A percentile compares a stretch with the other conserved stretches of the same genome.
Evolutionary conservation across 2,888 invertebrate genomes (phyloP).

Genomic region (Isoperla grammatica): DNA sequence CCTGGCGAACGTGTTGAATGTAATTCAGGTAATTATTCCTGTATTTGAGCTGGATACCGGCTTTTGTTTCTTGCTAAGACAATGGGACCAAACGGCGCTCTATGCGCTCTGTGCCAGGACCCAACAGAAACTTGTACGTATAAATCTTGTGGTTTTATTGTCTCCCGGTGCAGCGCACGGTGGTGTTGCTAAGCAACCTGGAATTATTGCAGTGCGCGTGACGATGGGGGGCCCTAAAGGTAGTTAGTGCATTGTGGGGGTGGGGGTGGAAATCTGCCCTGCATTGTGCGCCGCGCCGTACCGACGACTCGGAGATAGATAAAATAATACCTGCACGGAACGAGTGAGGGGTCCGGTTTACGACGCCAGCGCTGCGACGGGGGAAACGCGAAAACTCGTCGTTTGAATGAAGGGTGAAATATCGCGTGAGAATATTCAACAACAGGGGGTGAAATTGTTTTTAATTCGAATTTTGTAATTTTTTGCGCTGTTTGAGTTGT

Average conservation of each 20-base stretch:
- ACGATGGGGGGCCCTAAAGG: constrained; percentile 1
- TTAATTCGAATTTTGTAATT: background rate
- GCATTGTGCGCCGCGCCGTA: background rate
- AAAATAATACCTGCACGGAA: background rate
- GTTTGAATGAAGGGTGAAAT: too few species aligned
- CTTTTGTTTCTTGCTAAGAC: constrained; percentile 1
- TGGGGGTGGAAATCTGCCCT: background rate
- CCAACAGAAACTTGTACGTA: constrained; percentile 10
- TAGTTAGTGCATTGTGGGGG: background rate
- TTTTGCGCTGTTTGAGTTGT: background rate
- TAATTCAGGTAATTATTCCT: constrained; percentile 19
- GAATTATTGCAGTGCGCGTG: constrained; percentile 11
- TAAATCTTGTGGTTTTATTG: constrained; percentile 18
- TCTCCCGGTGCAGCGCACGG: background rate
- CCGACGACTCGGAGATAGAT: background rate
- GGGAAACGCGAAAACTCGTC: background rate
- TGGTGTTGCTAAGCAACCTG: constrained; percentile 9
- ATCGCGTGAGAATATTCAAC: too few species aligned
- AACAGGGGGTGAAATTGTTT: too few species aligned
- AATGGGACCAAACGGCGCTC: constrained; percentile 1
- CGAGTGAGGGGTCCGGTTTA: background rate
- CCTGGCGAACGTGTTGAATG: constrained; percentile 15
- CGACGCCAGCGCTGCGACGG: background rate
- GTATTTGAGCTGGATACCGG: background rate
- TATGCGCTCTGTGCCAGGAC: constrained; percentile 1